Percentiles rank a stretch among this genome's conserved stretches.
phyloP scores from a whole-genome alignment of 2,888 invertebrate species.

The Drosophila kuntzei region DNA sequence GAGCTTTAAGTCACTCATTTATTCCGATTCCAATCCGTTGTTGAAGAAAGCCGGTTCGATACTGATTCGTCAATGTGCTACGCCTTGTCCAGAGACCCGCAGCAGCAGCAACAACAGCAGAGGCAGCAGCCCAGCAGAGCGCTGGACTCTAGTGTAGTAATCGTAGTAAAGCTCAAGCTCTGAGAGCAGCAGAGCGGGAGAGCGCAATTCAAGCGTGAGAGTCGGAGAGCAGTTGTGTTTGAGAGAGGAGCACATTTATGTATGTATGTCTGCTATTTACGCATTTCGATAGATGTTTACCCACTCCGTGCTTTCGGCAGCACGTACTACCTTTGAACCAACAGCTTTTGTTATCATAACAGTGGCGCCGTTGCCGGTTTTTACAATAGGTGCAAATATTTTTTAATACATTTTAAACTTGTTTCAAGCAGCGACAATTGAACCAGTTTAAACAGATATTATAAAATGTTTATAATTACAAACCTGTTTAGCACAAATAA shows the following conservation, averaged over 20 bases:
- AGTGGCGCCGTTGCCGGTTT: constrained; percentile 54
- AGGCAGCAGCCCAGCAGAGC: constrained; percentile 51
- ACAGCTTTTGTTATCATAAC: constrained; percentile 53
- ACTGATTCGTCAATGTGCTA: constrained; percentile 79
- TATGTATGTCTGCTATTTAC: constrained; percentile 56
- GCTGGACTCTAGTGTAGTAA: constrained; percentile 58
- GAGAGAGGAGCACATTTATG: constrained; percentile 28
- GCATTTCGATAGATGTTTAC: constrained; percentile 66
- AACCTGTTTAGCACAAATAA: not conserved
- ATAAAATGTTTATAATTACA: not conserved
- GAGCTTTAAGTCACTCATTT: constrained; percentile 55
- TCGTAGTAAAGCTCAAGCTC: constrained; percentile 74
- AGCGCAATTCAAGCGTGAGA: constrained; percentile 31
- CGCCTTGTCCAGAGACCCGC: constrained; percentile 72
- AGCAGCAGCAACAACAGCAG: constrained; percentile 42
- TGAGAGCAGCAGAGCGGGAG: constrained; percentile 43
- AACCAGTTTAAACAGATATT: constrained; percentile 1
- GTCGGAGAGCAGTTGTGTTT: constrained; percentile 25
- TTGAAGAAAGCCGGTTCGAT: constrained; percentile 85
- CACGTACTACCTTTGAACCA: constrained; percentile 57
- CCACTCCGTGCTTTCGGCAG: constrained; percentile 30
- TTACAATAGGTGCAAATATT: constrained; percentile 13
- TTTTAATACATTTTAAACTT: not conserved
- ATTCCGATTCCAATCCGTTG: constrained; percentile 81
- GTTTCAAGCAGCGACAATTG: not conserved